phyloP scores from a whole-genome alignment of 2,797 vertebrate genomes.

The Craterocephalus amniculus region DNA sequence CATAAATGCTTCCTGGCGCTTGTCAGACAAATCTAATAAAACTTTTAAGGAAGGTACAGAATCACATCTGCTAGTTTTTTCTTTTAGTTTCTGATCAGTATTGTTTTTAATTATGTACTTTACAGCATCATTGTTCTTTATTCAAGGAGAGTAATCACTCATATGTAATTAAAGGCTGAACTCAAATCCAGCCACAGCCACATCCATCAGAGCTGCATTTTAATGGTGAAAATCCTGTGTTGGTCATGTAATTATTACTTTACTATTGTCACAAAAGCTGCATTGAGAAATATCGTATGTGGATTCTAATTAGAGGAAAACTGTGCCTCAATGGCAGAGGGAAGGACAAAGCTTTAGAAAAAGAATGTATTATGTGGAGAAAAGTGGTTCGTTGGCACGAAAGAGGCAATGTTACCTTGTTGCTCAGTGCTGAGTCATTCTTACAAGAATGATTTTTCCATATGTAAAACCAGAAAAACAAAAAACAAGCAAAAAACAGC shows the following conservation, averaged over 20 bases:
- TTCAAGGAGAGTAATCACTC: conserved; percentile 55
- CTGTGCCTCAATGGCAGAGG: conserved; percentile 13
- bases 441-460: conserved; percentile 21
- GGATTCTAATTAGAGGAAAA: conserved; percentile 31
- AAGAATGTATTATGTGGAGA: conserved; percentile 17
- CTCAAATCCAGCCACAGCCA: conserved; percentile 43
- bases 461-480: conserved; percentile 1
- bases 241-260: conserved; percentile 57
- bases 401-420: conserved; percentile 44
- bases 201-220: conserved; percentile 61
- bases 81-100: conserved; percentile 49
- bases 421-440: conserved; percentile 45
- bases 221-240: conserved; percentile 54
- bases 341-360: conserved; percentile 20
- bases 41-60: conserved; percentile 30
- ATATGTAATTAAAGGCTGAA: conserved; percentile 69
- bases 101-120: conserved; percentile 56
- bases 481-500: conserved; percentile 8
- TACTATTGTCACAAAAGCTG: conserved; percentile 55
- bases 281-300: conserved; percentile 33
- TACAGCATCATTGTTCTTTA: conserved; percentile 48
- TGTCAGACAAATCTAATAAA: conserved; percentile 36
- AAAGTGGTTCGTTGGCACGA: conserved; percentile 55
- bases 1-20: conserved; percentile 64
- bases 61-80: conserved; percentile 15